Evolutionary conservation across 2,888 invertebrate species (phyloP).

Genomic region (Neria commutata): DNA sequence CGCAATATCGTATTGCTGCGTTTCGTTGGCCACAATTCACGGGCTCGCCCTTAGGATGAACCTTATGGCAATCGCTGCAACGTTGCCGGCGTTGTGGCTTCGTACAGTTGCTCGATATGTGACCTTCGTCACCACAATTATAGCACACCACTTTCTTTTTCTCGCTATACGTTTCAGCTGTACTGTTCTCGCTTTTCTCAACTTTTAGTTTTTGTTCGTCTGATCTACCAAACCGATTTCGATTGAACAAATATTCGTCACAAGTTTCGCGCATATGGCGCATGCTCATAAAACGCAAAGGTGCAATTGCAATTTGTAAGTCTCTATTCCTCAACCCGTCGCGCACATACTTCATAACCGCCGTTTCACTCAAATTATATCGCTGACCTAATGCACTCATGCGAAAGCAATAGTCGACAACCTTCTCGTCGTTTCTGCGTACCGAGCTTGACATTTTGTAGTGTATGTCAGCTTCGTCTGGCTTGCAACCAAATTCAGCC

Average conservation of each 20-base stretch:
- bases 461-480: neutral
- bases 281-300: neutral
- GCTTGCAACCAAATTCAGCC: constrained; percentile 1
- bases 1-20: too few species aligned
- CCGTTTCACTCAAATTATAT: neutral
- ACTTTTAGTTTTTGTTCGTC: too few species aligned
- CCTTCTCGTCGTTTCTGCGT: neutral
- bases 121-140: neutral
- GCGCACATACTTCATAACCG: neutral
- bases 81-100: neutral
- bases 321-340: neutral
- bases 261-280: neutral
- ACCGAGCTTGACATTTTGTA: neutral
- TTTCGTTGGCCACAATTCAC: too few species aligned
- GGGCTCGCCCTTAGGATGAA: too few species aligned
- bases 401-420: neutral
- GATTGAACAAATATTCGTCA: neutral
- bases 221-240: too few species aligned
- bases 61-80: neutral
- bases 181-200: too few species aligned
- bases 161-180: too few species aligned
- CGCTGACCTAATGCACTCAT: neutral
- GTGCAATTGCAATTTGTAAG: neutral
- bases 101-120: neutral
- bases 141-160: too few species aligned